These are phyloP conservation scores for Muraenolepis orangiensis DNA, from an alignment of 2,797 vertebrate genomes.

Conservation along the genomic window DNA sequence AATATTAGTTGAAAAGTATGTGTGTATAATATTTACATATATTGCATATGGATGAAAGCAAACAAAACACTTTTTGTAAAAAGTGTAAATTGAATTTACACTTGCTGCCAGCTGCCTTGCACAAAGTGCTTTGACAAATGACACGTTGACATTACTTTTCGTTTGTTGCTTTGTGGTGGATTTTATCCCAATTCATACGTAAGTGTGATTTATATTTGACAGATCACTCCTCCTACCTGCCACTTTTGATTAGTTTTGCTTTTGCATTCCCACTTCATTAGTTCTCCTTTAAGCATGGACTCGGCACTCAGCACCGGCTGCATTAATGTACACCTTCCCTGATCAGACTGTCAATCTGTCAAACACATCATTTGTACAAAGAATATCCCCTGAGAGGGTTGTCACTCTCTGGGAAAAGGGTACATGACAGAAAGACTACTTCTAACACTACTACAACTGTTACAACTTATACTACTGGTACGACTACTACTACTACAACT, in stretches of 20 bases:
- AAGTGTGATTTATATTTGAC: not conserved
- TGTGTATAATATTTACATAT: not conserved
- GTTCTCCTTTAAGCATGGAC: not conserved
- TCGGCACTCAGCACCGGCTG: not conserved
- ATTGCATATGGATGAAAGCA: not conserved
- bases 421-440: not conserved
- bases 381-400: not conserved
- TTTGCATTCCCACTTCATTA: not conserved
- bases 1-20: not conserved
- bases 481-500: no score
- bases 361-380: not conserved
- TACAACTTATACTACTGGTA: not conserved
- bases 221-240: not conserved
- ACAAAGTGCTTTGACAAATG: not conserved
- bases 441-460: no score
- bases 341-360: conserved; percentile 19
- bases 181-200: not conserved
- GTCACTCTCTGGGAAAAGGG: not conserved
- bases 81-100: not conserved
- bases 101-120: not conserved
- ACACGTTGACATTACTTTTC: not conserved
- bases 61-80: not conserved
- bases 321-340: conserved; percentile 4
- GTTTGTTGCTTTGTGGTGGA: not conserved
- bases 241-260: not conserved